Evolutionary conservation across 1,140 invertebrate genomes (phyloP).

Genomic region (Charaxes varanes): DNA sequence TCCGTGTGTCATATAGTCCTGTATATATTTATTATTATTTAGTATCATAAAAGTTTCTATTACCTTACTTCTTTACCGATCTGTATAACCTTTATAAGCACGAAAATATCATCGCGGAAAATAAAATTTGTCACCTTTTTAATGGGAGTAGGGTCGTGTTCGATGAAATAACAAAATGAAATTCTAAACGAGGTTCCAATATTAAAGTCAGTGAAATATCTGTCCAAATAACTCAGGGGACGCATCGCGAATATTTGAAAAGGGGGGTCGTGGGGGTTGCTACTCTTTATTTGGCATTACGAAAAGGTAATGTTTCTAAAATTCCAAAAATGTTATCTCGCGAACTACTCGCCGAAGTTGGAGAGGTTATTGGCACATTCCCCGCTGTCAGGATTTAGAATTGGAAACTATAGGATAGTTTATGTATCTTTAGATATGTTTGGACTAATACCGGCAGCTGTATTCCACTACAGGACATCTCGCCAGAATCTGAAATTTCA

Average conservation of each 20-base stretch:
- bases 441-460: no score
- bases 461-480: no score
- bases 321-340: conserved; percentile 11
- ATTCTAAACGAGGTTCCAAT: conserved; percentile 35
- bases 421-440: no score
- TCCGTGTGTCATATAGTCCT: no score
- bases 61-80: no score
- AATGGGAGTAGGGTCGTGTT: conserved; percentile 18
- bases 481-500: no score
- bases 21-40: no score
- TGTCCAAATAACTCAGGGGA: conserved; percentile 32
- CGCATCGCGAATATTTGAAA: conserved; percentile 28
- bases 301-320: conserved; percentile 17
- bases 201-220: conserved; percentile 39
- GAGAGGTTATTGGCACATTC: conserved; percentile 5
- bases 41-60: no score
- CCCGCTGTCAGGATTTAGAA: no score
- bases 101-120: neutral
- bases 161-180: conserved; percentile 34
- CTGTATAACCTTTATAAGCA: no score
- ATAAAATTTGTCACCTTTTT: conserved; percentile 10
- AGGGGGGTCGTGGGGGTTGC: conserved; percentile 14
- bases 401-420: no score
- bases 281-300: conserved; percentile 22
- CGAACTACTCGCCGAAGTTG: conserved; percentile 3